These are phyloP conservation scores for Gopherus evgoodei DNA, from an alignment of 2,113 vertebrate genomes.

Conservation along the genomic window DNA sequence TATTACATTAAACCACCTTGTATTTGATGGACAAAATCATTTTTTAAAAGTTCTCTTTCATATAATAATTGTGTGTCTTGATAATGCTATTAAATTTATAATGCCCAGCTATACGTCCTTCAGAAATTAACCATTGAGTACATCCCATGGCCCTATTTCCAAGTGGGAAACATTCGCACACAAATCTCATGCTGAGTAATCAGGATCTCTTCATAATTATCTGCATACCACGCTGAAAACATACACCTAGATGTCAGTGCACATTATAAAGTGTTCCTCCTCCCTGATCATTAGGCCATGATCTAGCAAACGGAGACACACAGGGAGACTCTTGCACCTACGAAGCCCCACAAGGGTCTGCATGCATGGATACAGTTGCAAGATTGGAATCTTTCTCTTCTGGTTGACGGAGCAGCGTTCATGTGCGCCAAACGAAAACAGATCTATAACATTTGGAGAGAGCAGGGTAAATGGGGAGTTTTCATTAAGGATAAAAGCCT, in stretches of 20 bases:
- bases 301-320: background rate
- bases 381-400: background rate
- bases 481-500: background rate
- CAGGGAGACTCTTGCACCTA: background rate
- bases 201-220: background rate
- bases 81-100: background rate
- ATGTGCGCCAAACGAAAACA: background rate
- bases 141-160: background rate
- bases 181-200: background rate
- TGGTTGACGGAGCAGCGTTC: background rate
- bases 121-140: background rate
- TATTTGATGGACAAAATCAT: background rate
- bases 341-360: background rate
- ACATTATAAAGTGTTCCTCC: background rate
- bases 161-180: background rate
- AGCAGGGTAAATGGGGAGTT: background rate
- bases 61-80: background rate
- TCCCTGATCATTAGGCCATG: background rate
- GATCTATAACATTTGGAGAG: background rate
- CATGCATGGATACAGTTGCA: background rate
- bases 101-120: background rate
- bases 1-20: background rate
- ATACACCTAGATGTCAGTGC: background rate
- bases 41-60: constrained; percentile 16
- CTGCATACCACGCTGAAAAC: background rate